Conservation (phyloP, 2,888 invertebrate species). For the Slavum lentiscoides region DNA sequence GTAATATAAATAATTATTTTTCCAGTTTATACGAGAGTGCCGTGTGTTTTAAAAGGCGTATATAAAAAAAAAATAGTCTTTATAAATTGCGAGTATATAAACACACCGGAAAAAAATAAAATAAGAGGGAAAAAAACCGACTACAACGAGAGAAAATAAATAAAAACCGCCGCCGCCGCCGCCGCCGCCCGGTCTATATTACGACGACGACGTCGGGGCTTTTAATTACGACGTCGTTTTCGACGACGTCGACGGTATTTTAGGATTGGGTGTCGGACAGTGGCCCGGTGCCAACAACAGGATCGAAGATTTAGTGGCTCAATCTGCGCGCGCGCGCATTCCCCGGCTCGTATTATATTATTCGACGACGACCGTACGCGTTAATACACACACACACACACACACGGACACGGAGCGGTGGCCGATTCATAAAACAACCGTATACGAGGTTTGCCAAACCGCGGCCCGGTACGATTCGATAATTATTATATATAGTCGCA, state of each 20-base stretch:
- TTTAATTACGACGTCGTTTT: conserved; percentile 54
- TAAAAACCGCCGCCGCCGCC: conserved; percentile 24
- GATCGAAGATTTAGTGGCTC: conserved; percentile 46
- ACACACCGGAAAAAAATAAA: too few relatives aligned
- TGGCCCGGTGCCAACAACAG: conserved; percentile 52
- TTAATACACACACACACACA: background rate
- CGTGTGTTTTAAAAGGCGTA: conserved; percentile 30
- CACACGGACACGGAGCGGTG: background rate
- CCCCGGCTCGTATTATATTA: background rate
- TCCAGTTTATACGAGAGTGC: too few relatives aligned
- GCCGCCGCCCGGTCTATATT: background rate
- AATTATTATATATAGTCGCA: too few relatives aligned
- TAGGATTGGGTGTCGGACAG: conserved; percentile 52
- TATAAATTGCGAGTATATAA: background rate
- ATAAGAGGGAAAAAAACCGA: background rate
- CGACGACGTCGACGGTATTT: conserved; percentile 52
- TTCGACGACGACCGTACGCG: background rate
- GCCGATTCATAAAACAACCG: background rate
- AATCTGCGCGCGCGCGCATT: conserved; percentile 1
- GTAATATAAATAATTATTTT: too few relatives aligned
- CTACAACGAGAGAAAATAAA: conserved; percentile 11
- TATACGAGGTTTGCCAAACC: too few relatives aligned
- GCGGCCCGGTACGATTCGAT: too few relatives aligned
- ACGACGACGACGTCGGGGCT: background rate
- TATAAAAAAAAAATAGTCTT: too few relatives aligned